Conservation (phyloP, 2,888 invertebrate genomes). For the Alcis repandata region DNA sequence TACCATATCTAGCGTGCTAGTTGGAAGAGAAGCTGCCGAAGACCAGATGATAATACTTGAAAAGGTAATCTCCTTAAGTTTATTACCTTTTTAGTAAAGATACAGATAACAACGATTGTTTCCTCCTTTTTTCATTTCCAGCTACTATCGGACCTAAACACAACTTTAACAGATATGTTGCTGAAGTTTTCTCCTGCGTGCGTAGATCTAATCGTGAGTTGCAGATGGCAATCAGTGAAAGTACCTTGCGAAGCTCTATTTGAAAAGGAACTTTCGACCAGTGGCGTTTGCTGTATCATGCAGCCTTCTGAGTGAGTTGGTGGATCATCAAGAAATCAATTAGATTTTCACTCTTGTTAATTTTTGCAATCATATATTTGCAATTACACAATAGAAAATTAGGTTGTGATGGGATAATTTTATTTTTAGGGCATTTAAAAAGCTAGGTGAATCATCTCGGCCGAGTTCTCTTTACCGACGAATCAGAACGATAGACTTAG, state of each 20-base stretch:
- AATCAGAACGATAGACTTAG: slow-evolving; percentile 56
- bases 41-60: slow-evolving; percentile 59
- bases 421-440: slow-evolving; percentile 35
- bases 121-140: slow-evolving; percentile 23
- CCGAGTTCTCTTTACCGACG: slow-evolving; percentile 28
- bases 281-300: slow-evolving; percentile 73
- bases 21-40: slow-evolving; percentile 50
- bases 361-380: too few species aligned
- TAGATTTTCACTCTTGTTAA: too few species aligned
- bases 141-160: slow-evolving; percentile 55
- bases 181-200: slow-evolving; percentile 61
- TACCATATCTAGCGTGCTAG: slow-evolving; percentile 57
- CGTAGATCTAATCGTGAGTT: slow-evolving; percentile 54
- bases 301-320: slow-evolving; percentile 49
- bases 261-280: slow-evolving; percentile 59
- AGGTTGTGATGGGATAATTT: not conserved
- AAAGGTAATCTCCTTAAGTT: slow-evolving; percentile 20
- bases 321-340: not conserved
- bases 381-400: not conserved
- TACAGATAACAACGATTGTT: not conserved
- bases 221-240: slow-evolving; percentile 61
- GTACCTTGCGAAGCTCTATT: slow-evolving; percentile 66
- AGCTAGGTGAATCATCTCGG: slow-evolving; percentile 35
- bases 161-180: slow-evolving; percentile 61
- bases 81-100: not conserved